These are phyloP conservation scores for Dendrocincla tyrannina DNA, from an alignment of 2,797 vertebrate genomes.

Conservation along the genomic window DNA sequence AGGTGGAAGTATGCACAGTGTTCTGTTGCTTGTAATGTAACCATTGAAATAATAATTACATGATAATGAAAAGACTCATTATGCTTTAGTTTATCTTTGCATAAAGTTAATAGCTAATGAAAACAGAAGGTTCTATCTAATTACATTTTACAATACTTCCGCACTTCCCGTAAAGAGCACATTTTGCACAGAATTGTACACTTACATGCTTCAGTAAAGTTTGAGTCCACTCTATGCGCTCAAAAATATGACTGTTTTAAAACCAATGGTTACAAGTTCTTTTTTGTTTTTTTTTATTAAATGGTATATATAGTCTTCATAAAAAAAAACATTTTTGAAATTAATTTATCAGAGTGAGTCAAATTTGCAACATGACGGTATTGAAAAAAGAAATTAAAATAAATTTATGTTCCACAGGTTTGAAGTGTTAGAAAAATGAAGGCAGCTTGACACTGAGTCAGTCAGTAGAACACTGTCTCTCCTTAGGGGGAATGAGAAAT, in stretches of 20 bases:
- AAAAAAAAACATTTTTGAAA: background rate
- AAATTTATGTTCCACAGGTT: background rate
- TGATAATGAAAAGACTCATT: constrained; percentile 72
- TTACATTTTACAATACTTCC: constrained; percentile 63
- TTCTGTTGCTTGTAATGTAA: constrained; percentile 65
- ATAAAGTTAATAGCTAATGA: constrained; percentile 74
- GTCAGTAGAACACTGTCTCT: background rate
- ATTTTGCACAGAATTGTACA: constrained; percentile 36
- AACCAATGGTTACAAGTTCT: background rate
- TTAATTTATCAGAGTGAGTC: background rate
- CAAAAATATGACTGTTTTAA: constrained; percentile 4
- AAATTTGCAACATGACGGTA: background rate
- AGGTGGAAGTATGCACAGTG: constrained; percentile 70
- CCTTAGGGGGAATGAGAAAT: background rate
- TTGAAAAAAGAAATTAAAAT: background rate
- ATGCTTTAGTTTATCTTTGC: constrained; percentile 78
- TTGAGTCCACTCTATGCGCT: background rate
- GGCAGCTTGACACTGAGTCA: background rate
- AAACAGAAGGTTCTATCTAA: constrained; percentile 72
- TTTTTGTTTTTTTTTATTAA: background rate
- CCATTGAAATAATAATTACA: constrained; percentile 75
- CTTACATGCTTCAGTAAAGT: background rate
- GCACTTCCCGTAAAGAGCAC: constrained; percentile 20
- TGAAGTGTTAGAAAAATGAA: background rate
- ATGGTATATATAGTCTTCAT: background rate